These are phyloP conservation scores for Acanthosepion pharaonis DNA, from an alignment of 2,888 invertebrate species.

Conservation along the genomic window DNA sequence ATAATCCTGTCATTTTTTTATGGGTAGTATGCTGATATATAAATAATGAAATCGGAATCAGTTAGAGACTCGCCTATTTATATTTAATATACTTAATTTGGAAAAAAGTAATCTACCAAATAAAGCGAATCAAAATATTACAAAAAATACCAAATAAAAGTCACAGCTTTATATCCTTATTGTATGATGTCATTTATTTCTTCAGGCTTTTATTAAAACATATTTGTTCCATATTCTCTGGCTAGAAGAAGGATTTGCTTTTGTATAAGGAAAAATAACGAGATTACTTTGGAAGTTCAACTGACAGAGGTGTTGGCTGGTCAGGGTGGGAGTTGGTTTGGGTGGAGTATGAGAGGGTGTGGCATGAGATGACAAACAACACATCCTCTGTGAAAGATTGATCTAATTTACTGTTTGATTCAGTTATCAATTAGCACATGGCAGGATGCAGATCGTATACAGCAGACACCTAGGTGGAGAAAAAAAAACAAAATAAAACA, in stretches of 20 bases:
- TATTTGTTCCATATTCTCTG: background rate
- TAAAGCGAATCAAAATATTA: background rate
- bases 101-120: background rate
- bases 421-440: slow-evolving; percentile 33
- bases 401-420: slow-evolving; percentile 22
- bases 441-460: slow-evolving; percentile 9
- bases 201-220: background rate
- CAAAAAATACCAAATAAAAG: background rate
- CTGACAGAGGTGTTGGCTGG: background rate
- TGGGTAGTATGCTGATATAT: too few relatives aligned
- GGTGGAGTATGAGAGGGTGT: background rate
- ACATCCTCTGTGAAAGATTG: slow-evolving; percentile 33
- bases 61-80: too few relatives aligned
- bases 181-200: background rate
- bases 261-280: background rate
- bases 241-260: slow-evolving; percentile 1
- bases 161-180: too few relatives aligned
- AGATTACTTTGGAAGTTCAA: slow-evolving; percentile 4
- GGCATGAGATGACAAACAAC: slow-evolving; percentile 22
- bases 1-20: too few relatives aligned
- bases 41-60: too few relatives aligned
- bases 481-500: background rate
- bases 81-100: too few relatives aligned
- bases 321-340: background rate
- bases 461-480: slow-evolving; percentile 1